Evolutionary conservation across 1,140 invertebrate genomes (phyloP).

Genomic region (Rhyacophila brunnea): DNA sequence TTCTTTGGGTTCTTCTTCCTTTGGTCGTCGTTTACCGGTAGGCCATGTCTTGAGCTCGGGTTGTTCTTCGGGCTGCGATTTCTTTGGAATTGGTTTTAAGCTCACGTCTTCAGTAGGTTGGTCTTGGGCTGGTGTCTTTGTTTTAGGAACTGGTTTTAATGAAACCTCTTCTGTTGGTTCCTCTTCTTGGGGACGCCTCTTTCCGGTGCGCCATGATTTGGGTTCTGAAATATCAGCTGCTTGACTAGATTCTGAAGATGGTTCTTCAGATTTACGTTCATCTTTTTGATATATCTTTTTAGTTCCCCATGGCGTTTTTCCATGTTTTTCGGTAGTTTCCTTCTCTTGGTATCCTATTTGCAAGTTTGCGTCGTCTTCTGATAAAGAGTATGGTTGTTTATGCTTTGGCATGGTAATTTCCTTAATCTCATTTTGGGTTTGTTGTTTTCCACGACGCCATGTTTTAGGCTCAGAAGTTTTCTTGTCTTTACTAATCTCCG

Average conservation of each 20-base stretch:
- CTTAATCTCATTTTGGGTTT: no score
- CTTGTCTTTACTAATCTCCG: slow-evolving; percentile 6
- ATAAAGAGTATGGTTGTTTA: slow-evolving; percentile 25
- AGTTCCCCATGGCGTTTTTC: slow-evolving; percentile 20
- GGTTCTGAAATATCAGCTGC: slow-evolving; percentile 39
- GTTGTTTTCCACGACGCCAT: slow-evolving; percentile 36
- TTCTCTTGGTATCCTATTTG: slow-evolving; percentile 45
- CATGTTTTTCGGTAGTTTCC: slow-evolving; percentile 10
- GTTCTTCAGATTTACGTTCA: slow-evolving; percentile 25
- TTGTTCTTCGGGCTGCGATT: slow-evolving; percentile 35
- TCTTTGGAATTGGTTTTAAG: slow-evolving; percentile 36
- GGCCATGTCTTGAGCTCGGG: slow-evolving; percentile 49
- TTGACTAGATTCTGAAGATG: not conserved
- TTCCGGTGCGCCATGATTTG: slow-evolving; percentile 47
- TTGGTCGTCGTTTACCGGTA: slow-evolving; percentile 43
- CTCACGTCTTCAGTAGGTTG: slow-evolving; percentile 18
- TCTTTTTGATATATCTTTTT: slow-evolving; percentile 33
- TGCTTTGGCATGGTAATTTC: slow-evolving; percentile 15
- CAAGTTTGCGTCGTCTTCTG: slow-evolving; percentile 48
- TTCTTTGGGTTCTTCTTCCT: slow-evolving; percentile 47
- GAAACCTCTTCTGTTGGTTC: slow-evolving; percentile 47
- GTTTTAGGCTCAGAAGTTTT: slow-evolving; percentile 40
- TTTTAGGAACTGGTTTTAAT: slow-evolving; percentile 52
- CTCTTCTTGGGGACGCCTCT: slow-evolving; percentile 44
- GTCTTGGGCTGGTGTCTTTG: slow-evolving; percentile 39